Evolutionary conservation across 1,140 invertebrate genomes (phyloP).

Genomic region (Drosophila grimshawi): DNA sequence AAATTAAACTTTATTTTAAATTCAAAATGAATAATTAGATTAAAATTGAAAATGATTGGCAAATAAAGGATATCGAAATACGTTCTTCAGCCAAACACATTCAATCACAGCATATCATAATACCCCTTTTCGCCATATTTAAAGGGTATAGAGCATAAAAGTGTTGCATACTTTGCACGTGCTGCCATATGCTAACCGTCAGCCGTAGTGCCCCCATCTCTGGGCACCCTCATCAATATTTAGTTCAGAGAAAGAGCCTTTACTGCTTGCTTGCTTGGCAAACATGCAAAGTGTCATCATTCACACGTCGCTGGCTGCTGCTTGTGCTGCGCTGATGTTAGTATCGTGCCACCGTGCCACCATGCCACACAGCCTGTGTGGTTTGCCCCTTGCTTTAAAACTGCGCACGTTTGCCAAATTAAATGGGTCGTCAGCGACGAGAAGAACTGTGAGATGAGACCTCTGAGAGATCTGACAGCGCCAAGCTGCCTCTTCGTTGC

Average conservation of each 20-base stretch:
- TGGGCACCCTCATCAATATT: conserved; percentile 76
- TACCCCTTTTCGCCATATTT: not conserved
- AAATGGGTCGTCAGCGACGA: conserved; percentile 74
- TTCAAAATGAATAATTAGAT: no score
- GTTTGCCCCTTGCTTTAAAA: conserved; percentile 65
- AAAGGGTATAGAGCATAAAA: conserved; percentile 1
- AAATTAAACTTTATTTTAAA: no score
- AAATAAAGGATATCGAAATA: no score
- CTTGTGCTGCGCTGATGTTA: conserved; percentile 29
- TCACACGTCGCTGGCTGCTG: conserved; percentile 71
- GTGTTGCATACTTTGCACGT: conserved; percentile 80
- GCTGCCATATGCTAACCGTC: conserved; percentile 48
- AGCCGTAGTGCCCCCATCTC: conserved; percentile 6
- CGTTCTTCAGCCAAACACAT: not conserved
- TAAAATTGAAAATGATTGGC: no score
- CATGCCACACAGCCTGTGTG: conserved; percentile 30
- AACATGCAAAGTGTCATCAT: conserved; percentile 84
- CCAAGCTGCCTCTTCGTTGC: conserved; percentile 43
- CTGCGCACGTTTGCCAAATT: conserved; percentile 83
- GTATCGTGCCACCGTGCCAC: conserved; percentile 1
- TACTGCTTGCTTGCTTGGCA: conserved; percentile 62
- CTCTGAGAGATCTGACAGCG: conserved; percentile 6
- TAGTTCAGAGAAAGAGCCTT: conserved; percentile 58
- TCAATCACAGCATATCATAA: not conserved
- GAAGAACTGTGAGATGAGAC: conserved; percentile 4